Conservation (phyloP, 2,797 vertebrate genomes). For the Jordanella pulchra region DNA sequence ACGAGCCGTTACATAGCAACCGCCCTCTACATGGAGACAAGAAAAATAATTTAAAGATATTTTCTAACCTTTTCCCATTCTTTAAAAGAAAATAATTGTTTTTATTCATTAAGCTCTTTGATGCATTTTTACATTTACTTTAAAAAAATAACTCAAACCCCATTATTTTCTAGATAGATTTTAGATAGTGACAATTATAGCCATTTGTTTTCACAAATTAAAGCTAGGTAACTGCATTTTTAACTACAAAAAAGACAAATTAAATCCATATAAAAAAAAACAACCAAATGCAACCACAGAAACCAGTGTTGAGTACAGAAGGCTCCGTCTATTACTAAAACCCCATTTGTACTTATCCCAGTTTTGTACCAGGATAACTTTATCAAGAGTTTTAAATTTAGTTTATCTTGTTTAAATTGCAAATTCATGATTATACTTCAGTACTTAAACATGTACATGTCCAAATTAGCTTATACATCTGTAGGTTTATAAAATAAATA, state of each 20-base stretch:
- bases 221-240: not conserved
- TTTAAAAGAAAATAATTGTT: no score
- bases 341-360: not conserved
- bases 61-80: not conserved
- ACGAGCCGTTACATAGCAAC: not conserved
- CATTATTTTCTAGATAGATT: no score
- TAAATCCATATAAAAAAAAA: not conserved
- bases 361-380: not conserved
- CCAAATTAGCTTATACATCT: not conserved
- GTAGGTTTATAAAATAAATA: not conserved
- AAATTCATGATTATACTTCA: not conserved
- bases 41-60: not conserved
- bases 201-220: not conserved
- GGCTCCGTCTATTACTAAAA: not conserved
- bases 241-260: not conserved
- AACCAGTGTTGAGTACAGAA: not conserved
- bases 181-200: no score
- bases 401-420: not conserved
- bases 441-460: not conserved
- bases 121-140: no score
- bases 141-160: no score
- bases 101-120: no score
- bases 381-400: not conserved
- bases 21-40: not conserved
- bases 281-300: not conserved